These are phyloP conservation scores for Eupsilia transversa DNA, from an alignment of 2,888 invertebrate species.

Conservation along the genomic window DNA sequence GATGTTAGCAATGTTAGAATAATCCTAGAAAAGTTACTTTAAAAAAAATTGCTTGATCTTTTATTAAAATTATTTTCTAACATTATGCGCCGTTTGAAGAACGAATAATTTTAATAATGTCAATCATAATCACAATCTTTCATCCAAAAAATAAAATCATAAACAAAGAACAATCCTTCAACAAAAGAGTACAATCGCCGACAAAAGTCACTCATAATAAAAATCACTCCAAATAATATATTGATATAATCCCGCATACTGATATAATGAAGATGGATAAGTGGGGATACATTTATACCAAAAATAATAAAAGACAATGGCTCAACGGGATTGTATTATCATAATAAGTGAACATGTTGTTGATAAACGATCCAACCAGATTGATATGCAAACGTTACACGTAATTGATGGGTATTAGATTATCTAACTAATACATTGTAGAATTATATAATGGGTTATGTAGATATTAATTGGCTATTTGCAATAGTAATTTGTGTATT, in stretches of 20 bases:
- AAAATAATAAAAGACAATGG: conserved; percentile 62
- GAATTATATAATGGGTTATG: conserved; percentile 21
- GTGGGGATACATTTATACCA: conserved; percentile 50
- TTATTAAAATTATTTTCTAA: background rate
- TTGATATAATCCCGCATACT: conserved; percentile 64
- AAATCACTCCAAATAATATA: conserved; percentile 61
- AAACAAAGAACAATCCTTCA: conserved; percentile 11
- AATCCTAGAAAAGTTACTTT: background rate
- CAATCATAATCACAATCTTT: background rate
- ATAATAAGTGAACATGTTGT: conserved; percentile 45
- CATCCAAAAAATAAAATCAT: background rate
- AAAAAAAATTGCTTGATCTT: background rate
- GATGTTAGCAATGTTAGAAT: background rate
- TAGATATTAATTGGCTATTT: conserved; percentile 49
- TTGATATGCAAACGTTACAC: conserved; percentile 11
- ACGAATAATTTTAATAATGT: too few species aligned
- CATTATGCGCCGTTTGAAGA: background rate
- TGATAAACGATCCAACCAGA: conserved; percentile 40
- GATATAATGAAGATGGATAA: conserved; percentile 67
- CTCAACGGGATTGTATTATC: conserved; percentile 44
- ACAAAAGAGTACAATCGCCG: conserved; percentile 35
- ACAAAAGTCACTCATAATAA: conserved; percentile 58
- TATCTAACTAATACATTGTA: conserved; percentile 33
- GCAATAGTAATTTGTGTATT: conserved; percentile 32
- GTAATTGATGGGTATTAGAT: conserved; percentile 39